phyloP scores from a whole-genome alignment of 1,140 invertebrate genomes.

The Sminthurides bifidus region DNA sequence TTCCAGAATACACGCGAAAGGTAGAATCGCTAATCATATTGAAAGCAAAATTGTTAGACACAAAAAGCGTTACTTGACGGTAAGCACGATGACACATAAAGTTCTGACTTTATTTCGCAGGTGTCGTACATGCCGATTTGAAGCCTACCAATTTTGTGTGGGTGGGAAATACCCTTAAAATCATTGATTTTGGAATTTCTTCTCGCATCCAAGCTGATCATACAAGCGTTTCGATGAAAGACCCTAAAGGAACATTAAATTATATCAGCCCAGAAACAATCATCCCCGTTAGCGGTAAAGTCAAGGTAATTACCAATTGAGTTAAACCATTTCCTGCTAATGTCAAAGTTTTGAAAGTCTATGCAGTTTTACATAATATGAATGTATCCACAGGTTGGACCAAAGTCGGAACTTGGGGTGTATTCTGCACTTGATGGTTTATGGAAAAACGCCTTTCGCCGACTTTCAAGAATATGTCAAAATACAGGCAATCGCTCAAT shows the following conservation, averaged over 20 bases:
- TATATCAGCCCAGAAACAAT: constrained; percentile 95
- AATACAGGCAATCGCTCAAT: too few species aligned
- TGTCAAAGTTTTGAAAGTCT: not conserved
- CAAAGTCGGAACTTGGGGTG: constrained; percentile 90
- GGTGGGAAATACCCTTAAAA: constrained; percentile 71
- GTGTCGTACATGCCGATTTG: constrained; percentile 88
- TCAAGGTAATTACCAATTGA: constrained; percentile 18
- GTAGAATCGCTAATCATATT: constrained; percentile 38
- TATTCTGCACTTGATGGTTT: constrained; percentile 87
- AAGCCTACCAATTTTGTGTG: constrained; percentile 95
- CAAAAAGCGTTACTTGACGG: not conserved
- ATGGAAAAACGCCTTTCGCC: constrained; percentile 80
- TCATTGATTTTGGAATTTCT: constrained; percentile 98
- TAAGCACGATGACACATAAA: constrained; percentile 2
- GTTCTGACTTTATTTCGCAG: constrained; percentile 41
- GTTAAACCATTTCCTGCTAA: not conserved
- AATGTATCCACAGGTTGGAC: constrained; percentile 57
- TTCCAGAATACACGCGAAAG: constrained; percentile 75
- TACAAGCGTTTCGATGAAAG: constrained; percentile 75
- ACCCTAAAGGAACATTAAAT: constrained; percentile 76
- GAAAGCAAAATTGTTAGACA: not conserved
- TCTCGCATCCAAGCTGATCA: constrained; percentile 74
- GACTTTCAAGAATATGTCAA: too few species aligned
- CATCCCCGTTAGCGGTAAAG: constrained; percentile 37
- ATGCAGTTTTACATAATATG: constrained; percentile 4